Base-by-base conservation (phyloP, 2,888 invertebrate genomes). In the Anaspis maculata region DNA sequence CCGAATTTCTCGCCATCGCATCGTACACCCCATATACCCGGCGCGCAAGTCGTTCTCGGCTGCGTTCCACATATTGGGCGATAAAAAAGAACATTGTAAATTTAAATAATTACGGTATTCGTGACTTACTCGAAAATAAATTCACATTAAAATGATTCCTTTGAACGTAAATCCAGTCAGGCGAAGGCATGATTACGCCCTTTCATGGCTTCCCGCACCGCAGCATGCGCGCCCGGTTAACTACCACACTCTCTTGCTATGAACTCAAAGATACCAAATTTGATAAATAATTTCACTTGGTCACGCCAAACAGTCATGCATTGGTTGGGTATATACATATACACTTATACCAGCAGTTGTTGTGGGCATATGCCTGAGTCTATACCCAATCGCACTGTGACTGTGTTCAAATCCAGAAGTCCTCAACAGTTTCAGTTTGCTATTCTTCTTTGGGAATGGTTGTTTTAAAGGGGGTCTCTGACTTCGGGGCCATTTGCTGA, bases 51-150 rank as follows among this genome's bases (percentile, higher is more conserved):
- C n/a, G n/a, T n/a, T n/a, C n/a, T n/a, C n/a, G n/a, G n/a, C n/a
- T n/a, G n/a, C n/a, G n/a, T n/a, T n/a, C n/a, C n/a, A n/a, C n/a
- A n/a, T n/a, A n/a, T n/a, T n/a, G n/a, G n/a, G n/a, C 19, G 19
- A 19, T 19, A 19, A 37, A 37, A 37, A 37, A 15, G 15, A 33
- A 37, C 30, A 33, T 32, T 33, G 32, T 37, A 37, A 42, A 42
- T 39, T 41, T 41, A 41, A 42, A 42, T 42, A 42, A 42, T 42
- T 42, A 42, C 34, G 26, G 38, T 34, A 41, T 45, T 44, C 48
- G 48, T 48, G 48, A 48, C 48, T 46, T 44, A 46, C 41, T 45
- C 38, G 37, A 30, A 44, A 45, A 48, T 45, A 45, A 44, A 46
- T 44, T 46, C 46, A 41, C 44, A 40, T 42, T 44, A 43, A 46